A percentile compares a stretch with the other conserved stretches of the same genome.
Evolutionary conservation across 35 echinoderm and acorn worm genomes (phyloP).

Genomic region (Diadema setosum): DNA sequence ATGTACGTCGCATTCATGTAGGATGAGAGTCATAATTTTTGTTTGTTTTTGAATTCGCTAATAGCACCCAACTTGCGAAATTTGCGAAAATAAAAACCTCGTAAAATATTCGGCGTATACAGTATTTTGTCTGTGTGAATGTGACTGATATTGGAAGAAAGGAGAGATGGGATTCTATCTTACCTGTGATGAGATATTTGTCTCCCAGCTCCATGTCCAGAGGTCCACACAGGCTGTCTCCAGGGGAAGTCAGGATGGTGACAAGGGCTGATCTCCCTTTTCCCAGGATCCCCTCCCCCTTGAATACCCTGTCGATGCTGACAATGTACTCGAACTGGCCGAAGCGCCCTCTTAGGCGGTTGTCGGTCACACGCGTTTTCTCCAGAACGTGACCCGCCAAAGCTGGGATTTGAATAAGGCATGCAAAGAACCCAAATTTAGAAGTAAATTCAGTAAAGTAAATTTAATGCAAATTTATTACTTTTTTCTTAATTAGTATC

Average conservation of each 20-base stretch:
- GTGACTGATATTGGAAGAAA: too few species aligned
- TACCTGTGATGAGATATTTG: constrained; percentile 16
- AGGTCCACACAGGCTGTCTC: background rate
- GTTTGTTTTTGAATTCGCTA: too few species aligned
- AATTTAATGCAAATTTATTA: background rate
- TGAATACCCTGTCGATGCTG: constrained; percentile 29
- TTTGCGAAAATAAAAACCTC: too few species aligned
- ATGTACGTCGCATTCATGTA: too few species aligned
- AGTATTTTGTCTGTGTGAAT: too few species aligned
- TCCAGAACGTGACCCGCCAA: background rate
- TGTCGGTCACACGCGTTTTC: background rate
- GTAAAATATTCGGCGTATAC: too few species aligned
- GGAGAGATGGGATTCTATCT: background rate
- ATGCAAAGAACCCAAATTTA: background rate
- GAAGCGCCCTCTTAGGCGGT: background rate
- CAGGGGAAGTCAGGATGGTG: background rate
- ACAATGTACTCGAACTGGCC: constrained; percentile 6
- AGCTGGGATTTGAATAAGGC: background rate
- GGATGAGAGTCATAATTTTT: too few species aligned
- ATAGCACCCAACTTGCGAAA: too few species aligned
- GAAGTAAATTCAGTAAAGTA: background rate
- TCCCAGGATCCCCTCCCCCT: background rate
- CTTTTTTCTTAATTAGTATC: background rate
- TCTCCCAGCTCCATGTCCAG: background rate
- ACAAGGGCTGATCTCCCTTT: background rate